Percentiles rank a stretch among this genome's conserved stretches.
These are phyloP conservation scores for Amphiura filiformis DNA, from an alignment of 35 echinoderm and acorn worm species.

Conservation along the genomic window DNA sequence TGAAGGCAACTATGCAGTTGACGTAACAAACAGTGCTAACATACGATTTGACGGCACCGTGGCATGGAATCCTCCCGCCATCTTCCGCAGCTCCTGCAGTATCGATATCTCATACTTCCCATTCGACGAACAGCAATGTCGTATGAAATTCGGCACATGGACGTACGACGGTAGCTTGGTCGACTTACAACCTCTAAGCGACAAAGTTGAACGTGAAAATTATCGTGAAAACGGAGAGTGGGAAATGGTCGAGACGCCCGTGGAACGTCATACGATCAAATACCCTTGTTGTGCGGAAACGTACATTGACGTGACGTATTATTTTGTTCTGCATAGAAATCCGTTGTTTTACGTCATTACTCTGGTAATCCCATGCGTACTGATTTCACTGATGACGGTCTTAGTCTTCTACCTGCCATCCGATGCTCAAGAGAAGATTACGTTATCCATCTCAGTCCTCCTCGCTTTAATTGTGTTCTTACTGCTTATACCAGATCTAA, in stretches of 20 bases:
- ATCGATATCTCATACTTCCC: constrained; percentile 81
- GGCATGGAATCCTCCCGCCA: constrained; percentile 75
- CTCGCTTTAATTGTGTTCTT: constrained; percentile 75
- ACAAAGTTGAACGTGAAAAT: constrained; percentile 65
- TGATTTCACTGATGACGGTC: constrained; percentile 82
- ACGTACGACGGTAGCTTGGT: constrained; percentile 69
- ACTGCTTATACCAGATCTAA: constrained; percentile 59
- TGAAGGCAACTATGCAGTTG: constrained; percentile 43
- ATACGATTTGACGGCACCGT: constrained; percentile 68
- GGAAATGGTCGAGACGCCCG: constrained; percentile 78
- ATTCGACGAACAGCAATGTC: constrained; percentile 76
- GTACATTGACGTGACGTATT: constrained; percentile 81
- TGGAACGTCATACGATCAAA: constrained; percentile 33
- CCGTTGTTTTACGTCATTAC: constrained; percentile 93
- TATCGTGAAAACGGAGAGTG: constrained; percentile 91
- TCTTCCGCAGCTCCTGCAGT: constrained; percentile 74
- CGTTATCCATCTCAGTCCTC: constrained; percentile 83
- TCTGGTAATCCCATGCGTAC: constrained; percentile 83
- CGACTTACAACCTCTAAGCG: constrained; percentile 25
- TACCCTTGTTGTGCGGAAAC: constrained; percentile 76
- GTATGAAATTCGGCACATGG: constrained; percentile 94
- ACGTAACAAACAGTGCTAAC: constrained; percentile 58
- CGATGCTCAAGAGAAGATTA: constrained; percentile 92
- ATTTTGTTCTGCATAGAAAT: constrained; percentile 72
- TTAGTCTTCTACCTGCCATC: constrained; percentile 88